A percentile compares a stretch with the other conserved stretches of the same genome.
Conservation (phyloP, 1,140 invertebrate species). For the Drosophila obscura region DNA sequence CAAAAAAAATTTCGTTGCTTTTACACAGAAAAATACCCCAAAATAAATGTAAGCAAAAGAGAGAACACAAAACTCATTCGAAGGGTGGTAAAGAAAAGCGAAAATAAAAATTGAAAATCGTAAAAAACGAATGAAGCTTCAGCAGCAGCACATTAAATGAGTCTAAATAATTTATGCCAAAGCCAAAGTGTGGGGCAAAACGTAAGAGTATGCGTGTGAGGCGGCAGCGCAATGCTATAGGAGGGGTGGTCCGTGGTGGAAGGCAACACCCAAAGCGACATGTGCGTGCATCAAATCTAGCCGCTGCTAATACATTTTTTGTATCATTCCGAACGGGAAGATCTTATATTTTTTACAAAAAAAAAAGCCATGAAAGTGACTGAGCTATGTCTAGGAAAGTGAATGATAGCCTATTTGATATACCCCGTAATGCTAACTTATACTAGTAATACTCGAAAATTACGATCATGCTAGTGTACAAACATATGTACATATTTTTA, state of each 20-base stretch:
- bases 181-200: slow-evolving; percentile 27
- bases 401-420: too few relatives aligned
- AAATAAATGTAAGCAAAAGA: slow-evolving; percentile 42
- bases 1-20: slow-evolving; percentile 58
- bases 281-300: slow-evolving; percentile 63
- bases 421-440: too few relatives aligned
- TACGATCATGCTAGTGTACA: neutral
- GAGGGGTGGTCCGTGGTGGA: slow-evolving; percentile 4
- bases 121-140: slow-evolving; percentile 51
- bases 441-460: too few relatives aligned
- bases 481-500: too few relatives aligned
- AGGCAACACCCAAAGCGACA: slow-evolving; percentile 38
- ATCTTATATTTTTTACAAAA: slow-evolving; percentile 44
- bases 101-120: slow-evolving; percentile 77
- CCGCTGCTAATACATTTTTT: slow-evolving; percentile 59
- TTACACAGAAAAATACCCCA: slow-evolving; percentile 58
- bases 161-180: slow-evolving; percentile 76
- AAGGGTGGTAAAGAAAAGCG: slow-evolving; percentile 62
- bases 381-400: too few relatives aligned
- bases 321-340: slow-evolving; percentile 47
- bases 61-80: slow-evolving; percentile 31
- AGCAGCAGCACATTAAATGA: slow-evolving; percentile 74
- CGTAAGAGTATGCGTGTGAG: slow-evolving; percentile 19
- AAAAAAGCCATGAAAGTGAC: too few relatives aligned
- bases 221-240: neutral